These are phyloP conservation scores for Slavum lentiscoides DNA, from an alignment of 2,888 invertebrate genomes.

Conservation along the genomic window DNA sequence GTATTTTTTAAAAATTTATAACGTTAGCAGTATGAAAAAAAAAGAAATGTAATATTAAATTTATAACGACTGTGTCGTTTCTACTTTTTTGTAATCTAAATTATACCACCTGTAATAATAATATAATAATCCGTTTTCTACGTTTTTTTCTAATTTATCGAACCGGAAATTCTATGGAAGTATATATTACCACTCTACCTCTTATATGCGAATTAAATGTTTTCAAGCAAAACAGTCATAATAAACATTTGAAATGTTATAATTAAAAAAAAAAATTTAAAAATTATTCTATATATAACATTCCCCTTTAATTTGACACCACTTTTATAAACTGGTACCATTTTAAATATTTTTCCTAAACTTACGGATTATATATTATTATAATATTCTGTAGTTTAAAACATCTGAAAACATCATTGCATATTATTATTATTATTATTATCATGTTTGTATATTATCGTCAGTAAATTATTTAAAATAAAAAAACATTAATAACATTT, in stretches of 20 bases:
- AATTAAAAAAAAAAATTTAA: not conserved
- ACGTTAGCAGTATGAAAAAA: conserved; percentile 21
- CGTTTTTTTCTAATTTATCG: conserved; percentile 35
- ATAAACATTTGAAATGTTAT: conserved; percentile 1
- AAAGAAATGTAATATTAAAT: conserved; percentile 12
- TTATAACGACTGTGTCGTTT: conserved; percentile 2
- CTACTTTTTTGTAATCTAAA: not conserved
- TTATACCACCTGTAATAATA: conserved; percentile 29
- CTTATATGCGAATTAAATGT: conserved; percentile 32
- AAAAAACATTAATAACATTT: not conserved
- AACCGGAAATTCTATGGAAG: not conserved
- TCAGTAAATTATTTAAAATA: not conserved
- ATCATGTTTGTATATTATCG: conserved; percentile 29
- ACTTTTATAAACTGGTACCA: conserved; percentile 15
- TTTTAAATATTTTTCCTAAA: conserved; percentile 13
- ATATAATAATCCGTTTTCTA: not conserved
- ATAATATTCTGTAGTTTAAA: not conserved
- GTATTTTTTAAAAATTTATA: conserved; percentile 43
- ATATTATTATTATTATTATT: conserved; percentile 21
- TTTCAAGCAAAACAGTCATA: conserved; percentile 35
- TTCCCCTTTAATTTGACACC: conserved; percentile 38
- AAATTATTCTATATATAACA: conserved; percentile 5
- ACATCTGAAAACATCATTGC: conserved; percentile 1
- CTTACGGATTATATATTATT: not conserved
- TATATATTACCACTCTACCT: not conserved